Evolutionary conservation across 2,113 vertebrate genomes (phyloP), one percentile per base, ranked within the genome.

Genomic region (Peucedramus taeniatus): DNA sequence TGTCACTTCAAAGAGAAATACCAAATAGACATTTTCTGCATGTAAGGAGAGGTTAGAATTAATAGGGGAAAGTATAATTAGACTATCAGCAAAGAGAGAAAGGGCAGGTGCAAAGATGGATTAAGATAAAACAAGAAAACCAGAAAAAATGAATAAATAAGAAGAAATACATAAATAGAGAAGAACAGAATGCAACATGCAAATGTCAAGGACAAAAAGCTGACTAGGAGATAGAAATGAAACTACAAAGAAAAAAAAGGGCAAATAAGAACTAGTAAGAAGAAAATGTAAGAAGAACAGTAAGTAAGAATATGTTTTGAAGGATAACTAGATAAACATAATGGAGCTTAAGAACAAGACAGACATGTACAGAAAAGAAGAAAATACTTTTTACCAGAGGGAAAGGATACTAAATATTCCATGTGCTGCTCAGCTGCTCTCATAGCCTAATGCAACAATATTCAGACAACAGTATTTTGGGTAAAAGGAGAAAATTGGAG

Each of bases 81-180:
- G 12, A 81, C 23, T n/a, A 72, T 17, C 11, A 65, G 20, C 26
- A 86, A 88, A 76, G 15, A 28, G 22, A n/a, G 7, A 21, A 24
- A 27, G 7, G 11, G 10, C 9, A 39, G 2, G 1, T 0, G 5
- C 6, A 30, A 35, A 18, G 39, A 42, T 24, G 21, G 37, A 42
- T 20, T 49, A 47, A 90, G 28, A 42, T 37, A 88, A 83, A 87
- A 77, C 22, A 27, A 54, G 23, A 91, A 89, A 86, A 75, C 7
- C 49, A 13, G 54, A 81, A 91, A 64, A 78, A 72, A 60, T 30
- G 10, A 54, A 30, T 78, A 86, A 88, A 39, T 66, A 66, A 60
- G 50, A 78, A 42, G 37, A 37, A 88, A 72, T 42, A 3, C 17
- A 59, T n/a, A 84, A 83, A 86, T 13, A 76, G 31, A 75, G 16